Percentiles rank a stretch among this genome's conserved stretches.
Evolutionary conservation across 2,888 invertebrate species (phyloP).

Genomic region (Euspilapteryx auroguttella): DNA sequence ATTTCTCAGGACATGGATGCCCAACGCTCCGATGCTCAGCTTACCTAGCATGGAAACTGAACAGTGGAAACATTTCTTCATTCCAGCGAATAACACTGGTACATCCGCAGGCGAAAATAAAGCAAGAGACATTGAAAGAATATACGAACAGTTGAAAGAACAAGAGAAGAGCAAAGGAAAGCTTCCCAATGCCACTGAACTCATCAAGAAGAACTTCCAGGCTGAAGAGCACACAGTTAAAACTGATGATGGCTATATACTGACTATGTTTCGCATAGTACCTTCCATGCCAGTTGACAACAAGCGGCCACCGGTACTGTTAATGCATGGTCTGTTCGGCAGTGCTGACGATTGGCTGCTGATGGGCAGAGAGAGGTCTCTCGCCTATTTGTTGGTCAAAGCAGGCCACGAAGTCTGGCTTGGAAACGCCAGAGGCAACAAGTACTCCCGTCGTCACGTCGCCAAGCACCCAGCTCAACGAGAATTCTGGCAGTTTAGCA

Average conservation of each 20-base stretch:
- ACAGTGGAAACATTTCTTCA: too few relatives aligned
- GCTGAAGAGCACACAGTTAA: constrained; percentile 34
- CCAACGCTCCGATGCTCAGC: too few relatives aligned
- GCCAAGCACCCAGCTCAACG: constrained; percentile 29
- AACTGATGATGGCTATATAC: constrained; percentile 42
- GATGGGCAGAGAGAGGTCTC: constrained; percentile 59
- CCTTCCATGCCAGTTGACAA: constrained; percentile 18
- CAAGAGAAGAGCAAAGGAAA: too few relatives aligned
- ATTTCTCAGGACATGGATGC: too few relatives aligned
- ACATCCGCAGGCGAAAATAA: too few relatives aligned
- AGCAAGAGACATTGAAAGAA: too few relatives aligned
- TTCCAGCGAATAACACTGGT: too few relatives aligned
- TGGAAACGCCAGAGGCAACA: constrained; percentile 43
- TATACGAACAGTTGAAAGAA: too few relatives aligned
- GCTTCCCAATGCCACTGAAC: constrained; percentile 28
- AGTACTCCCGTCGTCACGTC: constrained; percentile 32
- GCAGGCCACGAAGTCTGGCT: constrained; percentile 49
- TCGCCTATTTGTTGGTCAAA: constrained; percentile 34
- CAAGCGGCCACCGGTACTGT: constrained; percentile 41
- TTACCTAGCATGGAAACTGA: too few relatives aligned
- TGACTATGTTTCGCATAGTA: constrained; percentile 42
- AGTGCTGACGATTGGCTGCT: constrained; percentile 71
- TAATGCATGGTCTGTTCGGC: constrained; percentile 68
- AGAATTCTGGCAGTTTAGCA: constrained; percentile 47
- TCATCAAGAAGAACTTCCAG: constrained; percentile 31